Conservation (phyloP, 1,140 invertebrate species). For the Drosophila malerkotliana region DNA sequence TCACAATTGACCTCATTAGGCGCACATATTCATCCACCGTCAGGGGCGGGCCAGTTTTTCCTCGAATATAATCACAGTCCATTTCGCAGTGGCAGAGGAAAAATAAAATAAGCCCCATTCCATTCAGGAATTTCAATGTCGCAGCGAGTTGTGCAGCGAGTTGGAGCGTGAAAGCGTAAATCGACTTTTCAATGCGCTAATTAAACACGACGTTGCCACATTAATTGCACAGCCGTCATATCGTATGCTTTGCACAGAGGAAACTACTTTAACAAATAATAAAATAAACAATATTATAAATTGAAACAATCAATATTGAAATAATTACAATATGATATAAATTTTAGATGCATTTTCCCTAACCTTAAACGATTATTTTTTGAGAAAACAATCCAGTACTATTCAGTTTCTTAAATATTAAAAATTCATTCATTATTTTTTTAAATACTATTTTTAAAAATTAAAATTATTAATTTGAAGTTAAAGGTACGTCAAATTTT, state of each 20-base stretch:
- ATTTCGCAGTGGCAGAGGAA: slow-evolving; percentile 3
- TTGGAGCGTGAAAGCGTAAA: slow-evolving; percentile 33
- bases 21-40: background rate
- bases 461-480: too few species aligned
- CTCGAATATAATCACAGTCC: slow-evolving; percentile 31
- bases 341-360: too few species aligned
- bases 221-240: slow-evolving; percentile 23
- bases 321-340: background rate
- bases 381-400: too few species aligned
- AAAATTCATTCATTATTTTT: too few species aligned
- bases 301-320: too few species aligned
- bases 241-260: background rate
- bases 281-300: background rate
- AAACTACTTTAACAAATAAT: background rate
- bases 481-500: too few species aligned
- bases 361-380: too few species aligned
- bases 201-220: slow-evolving; percentile 25
- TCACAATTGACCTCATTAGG: slow-evolving; percentile 59
- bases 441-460: too few species aligned
- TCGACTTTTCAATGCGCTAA: slow-evolving; percentile 40
- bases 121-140: slow-evolving; percentile 41
- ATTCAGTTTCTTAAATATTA: too few species aligned
- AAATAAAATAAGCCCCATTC: slow-evolving; percentile 23
- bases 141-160: slow-evolving; percentile 35
- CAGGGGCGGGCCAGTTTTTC: slow-evolving; percentile 21